Evolutionary conservation across 37 sponge, comb jelly and placozoan genomes (phyloP).

Genomic region (Halichondria panicea): DNA sequence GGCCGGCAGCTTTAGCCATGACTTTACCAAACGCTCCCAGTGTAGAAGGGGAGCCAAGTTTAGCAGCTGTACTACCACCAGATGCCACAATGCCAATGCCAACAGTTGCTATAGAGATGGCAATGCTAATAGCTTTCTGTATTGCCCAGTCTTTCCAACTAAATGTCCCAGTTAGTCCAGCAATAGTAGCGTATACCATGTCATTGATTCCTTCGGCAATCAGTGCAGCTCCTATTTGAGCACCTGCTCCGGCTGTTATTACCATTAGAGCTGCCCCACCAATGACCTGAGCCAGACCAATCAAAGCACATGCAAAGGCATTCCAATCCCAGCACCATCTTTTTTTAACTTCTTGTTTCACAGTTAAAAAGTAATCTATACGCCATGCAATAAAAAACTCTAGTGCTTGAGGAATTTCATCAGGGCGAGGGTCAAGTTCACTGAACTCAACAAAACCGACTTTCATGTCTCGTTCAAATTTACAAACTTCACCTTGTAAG

Average conservation of each 20-base stretch:
- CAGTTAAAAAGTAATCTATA: neutral
- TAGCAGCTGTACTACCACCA: neutral
- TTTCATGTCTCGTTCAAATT: neutral
- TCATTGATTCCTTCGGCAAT: constrained; percentile 15
- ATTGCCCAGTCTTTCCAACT: constrained; percentile 25
- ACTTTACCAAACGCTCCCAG: neutral
- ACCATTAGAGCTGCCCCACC: constrained; percentile 10
- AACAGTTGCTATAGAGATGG: neutral
- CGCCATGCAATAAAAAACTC: neutral
- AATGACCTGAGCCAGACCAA: constrained; percentile 7
- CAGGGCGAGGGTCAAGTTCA: neutral
- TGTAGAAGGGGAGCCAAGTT: constrained; percentile 5
- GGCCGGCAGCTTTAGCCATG: constrained; percentile 9
- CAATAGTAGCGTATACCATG: constrained; percentile 21
- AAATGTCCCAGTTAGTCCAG: neutral
- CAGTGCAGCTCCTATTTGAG: constrained; percentile 5
- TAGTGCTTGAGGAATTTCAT: neutral
- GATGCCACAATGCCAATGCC: neutral
- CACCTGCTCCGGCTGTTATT: neutral
- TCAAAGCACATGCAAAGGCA: neutral
- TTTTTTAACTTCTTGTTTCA: neutral
- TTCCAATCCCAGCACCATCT: constrained; percentile 7
- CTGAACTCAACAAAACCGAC: neutral
- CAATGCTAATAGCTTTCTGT: constrained; percentile 15
- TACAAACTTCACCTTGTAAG: neutral